Percentiles rank a stretch among this genome's conserved stretches.
phyloP scores from a whole-genome alignment of 37 sponge, comb jelly and placozoan genomes.

The Geodia barretti region DNA sequence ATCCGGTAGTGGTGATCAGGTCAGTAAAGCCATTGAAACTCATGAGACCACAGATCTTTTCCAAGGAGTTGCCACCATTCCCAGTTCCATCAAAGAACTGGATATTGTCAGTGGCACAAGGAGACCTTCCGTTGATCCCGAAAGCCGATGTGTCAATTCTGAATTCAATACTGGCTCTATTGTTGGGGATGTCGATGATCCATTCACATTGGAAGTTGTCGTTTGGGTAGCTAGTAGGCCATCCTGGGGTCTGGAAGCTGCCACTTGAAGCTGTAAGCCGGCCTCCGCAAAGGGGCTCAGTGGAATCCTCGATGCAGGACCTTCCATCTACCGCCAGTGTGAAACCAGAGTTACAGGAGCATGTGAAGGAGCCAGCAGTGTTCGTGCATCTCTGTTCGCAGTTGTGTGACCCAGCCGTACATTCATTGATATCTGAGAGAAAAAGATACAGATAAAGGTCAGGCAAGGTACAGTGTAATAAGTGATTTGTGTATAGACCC shows the following conservation, averaged over 20 bases:
- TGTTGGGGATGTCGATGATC: constrained; percentile 29
- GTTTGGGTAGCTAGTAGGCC: constrained; percentile 27
- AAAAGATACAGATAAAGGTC: too few species aligned
- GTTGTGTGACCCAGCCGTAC: neutral
- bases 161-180: neutral
- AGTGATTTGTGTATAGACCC: too few species aligned
- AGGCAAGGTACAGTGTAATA: too few species aligned
- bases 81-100: constrained; percentile 7
- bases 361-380: constrained; percentile 25
- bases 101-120: constrained; percentile 18
- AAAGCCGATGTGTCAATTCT: constrained; percentile 1
- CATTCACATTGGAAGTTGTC: constrained; percentile 46
- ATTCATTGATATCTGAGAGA: neutral
- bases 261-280: constrained; percentile 1
- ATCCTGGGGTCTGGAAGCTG: constrained; percentile 12
- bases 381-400: constrained; percentile 13
- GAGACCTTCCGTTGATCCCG: constrained; percentile 11
- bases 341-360: constrained; percentile 20
- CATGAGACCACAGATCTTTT: constrained; percentile 7
- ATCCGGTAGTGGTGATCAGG: neutral
- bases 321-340: neutral
- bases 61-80: neutral
- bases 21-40: neutral
- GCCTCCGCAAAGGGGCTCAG: constrained; percentile 8
- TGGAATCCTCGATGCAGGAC: neutral